Conservation (phyloP, 37 sponge, comb jelly and placozoan genomes). For the Crambe crambe region DNA sequence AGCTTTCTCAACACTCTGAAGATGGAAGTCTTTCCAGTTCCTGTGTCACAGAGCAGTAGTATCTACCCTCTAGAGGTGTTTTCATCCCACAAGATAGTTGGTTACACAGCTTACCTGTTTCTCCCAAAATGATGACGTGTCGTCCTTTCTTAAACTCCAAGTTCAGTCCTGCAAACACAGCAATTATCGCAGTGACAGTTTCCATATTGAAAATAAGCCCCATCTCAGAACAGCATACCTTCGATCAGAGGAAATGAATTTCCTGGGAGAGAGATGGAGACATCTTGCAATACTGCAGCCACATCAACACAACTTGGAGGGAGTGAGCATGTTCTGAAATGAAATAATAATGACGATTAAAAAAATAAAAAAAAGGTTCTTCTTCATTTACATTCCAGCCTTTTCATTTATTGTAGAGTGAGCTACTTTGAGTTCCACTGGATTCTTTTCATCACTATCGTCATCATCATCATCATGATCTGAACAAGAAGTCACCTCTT, state of each 20-base stretch:
- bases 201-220: neutral
- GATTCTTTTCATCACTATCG: neutral
- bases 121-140: slow-evolving; percentile 72
- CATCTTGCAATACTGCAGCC: slow-evolving; percentile 16
- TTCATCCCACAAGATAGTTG: too few relatives aligned
- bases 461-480: neutral
- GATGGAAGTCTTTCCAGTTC: slow-evolving; percentile 82
- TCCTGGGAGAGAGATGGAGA: slow-evolving; percentile 54
- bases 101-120: slow-evolving; percentile 47
- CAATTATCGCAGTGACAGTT: neutral
- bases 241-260: slow-evolving; percentile 26
- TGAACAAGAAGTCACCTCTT: neutral
- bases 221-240: slow-evolving; percentile 33
- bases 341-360: neutral
- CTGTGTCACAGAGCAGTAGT: slow-evolving; percentile 15
- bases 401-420: neutral
- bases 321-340: neutral
- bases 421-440: neutral
- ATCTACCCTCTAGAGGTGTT: neutral
- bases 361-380: neutral
- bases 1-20: slow-evolving; percentile 58
- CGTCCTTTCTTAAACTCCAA: slow-evolving; percentile 43
- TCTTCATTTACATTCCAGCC: neutral
- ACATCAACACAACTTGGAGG: slow-evolving; percentile 4
- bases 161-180: slow-evolving; percentile 47